phyloP scores from a whole-genome alignment of 1,140 invertebrate genomes.

The Habropoda laboriosa region DNA sequence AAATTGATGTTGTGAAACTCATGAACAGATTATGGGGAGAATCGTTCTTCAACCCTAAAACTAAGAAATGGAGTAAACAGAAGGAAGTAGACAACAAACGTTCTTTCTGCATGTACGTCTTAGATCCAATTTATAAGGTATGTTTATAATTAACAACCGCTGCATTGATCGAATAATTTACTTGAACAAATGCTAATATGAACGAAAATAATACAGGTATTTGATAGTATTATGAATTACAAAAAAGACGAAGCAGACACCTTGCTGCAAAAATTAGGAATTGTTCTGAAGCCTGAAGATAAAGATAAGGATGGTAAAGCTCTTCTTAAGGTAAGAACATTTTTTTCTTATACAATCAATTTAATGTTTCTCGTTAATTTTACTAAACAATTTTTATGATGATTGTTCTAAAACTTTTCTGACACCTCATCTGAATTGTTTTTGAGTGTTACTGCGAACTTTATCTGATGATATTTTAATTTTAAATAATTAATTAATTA shows the following conservation, averaged over 20 bases:
- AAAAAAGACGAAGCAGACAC: conserved; percentile 96
- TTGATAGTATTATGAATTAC: conserved; percentile 99
- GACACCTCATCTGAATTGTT: conserved; percentile 79
- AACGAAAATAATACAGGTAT: conserved; percentile 85
- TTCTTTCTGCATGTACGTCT: conserved; percentile 99
- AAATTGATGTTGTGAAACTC: conserved; percentile 97
- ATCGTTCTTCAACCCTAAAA: conserved; percentile 98
- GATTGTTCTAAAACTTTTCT: conserved; percentile 74
- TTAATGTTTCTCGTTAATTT: background rate
- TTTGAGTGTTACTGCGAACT: conserved; percentile 70
- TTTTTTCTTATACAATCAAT: conserved; percentile 1
- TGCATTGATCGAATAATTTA: conserved; percentile 2
- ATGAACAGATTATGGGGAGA: conserved; percentile 99
- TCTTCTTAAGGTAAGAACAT: conserved; percentile 87
- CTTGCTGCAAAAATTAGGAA: conserved; percentile 94
- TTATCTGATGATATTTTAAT: conserved; percentile 54
- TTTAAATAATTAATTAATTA: background rate
- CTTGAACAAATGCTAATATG: background rate
- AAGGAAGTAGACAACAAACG: conserved; percentile 95
- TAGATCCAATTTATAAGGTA: conserved; percentile 99
- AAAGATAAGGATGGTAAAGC: conserved; percentile 97
- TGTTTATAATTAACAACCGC: background rate
- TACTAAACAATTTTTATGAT: conserved; percentile 68
- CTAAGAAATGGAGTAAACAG: conserved; percentile 98
- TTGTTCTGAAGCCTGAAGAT: conserved; percentile 96